phyloP scores from a whole-genome alignment of 2,888 invertebrate genomes.

The Anarsia innoxiella region DNA sequence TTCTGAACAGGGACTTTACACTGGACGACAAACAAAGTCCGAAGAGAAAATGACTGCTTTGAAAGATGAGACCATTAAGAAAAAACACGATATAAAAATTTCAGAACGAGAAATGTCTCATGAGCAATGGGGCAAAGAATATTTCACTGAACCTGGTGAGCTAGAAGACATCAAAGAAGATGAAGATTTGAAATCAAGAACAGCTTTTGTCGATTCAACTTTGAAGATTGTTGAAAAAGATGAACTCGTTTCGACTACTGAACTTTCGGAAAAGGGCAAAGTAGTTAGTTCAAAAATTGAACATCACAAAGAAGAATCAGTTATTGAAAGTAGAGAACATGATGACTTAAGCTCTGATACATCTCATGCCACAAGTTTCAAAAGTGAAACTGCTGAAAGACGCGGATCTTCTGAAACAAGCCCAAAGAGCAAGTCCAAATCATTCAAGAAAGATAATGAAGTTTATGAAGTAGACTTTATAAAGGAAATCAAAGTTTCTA shows the following conservation, averaged over 20 bases:
- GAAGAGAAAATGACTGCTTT: slow-evolving; percentile 69
- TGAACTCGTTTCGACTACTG: slow-evolving; percentile 57
- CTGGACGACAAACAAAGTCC: slow-evolving; percentile 61
- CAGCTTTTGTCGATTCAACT: slow-evolving; percentile 59
- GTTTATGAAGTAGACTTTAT: slow-evolving; percentile 71
- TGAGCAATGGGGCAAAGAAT: slow-evolving; percentile 73
- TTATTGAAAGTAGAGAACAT: slow-evolving; percentile 69
- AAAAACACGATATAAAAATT: slow-evolving; percentile 67
- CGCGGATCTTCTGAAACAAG: slow-evolving; percentile 58
- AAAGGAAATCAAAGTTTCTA: slow-evolving; percentile 70
- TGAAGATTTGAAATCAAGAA: slow-evolving; percentile 51
- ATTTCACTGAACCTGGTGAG: slow-evolving; percentile 66
- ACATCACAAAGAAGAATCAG: slow-evolving; percentile 64
- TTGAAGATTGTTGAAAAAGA: slow-evolving; percentile 65
- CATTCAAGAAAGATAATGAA: slow-evolving; percentile 67
- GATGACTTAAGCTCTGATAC: slow-evolving; percentile 66
- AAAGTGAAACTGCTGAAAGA: slow-evolving; percentile 55
- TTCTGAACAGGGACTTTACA: slow-evolving; percentile 61
- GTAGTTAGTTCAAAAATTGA: slow-evolving; percentile 61
- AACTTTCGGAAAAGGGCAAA: slow-evolving; percentile 65
- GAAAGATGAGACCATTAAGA: slow-evolving; percentile 65
- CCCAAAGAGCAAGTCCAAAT: slow-evolving; percentile 63
- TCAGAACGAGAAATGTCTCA: slow-evolving; percentile 69
- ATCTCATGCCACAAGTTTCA: slow-evolving; percentile 63
- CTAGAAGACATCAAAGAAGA: slow-evolving; percentile 64